Percentiles rank a stretch among this genome's conserved stretches.
phyloP scores from a whole-genome alignment of 2,113 vertebrate genomes.

The Pimephales promelas region DNA sequence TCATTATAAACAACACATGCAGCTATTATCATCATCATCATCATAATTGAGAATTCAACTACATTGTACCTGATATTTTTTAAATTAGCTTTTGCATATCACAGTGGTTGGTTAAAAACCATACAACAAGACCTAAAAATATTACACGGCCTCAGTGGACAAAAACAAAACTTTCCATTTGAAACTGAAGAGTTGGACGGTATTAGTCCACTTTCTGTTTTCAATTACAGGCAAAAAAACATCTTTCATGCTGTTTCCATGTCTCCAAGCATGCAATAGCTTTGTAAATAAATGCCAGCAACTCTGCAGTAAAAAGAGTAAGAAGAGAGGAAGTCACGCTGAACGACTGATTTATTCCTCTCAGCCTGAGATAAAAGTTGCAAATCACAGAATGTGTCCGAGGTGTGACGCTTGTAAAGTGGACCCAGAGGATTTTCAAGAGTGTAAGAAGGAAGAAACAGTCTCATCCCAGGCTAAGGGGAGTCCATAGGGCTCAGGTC shows the following conservation, averaged over 20 bases:
- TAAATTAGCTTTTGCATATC: neutral
- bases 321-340: slow-evolving; percentile 55
- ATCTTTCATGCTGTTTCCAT: slow-evolving; percentile 48
- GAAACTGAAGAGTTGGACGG: slow-evolving; percentile 7
- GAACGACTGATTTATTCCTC: slow-evolving; percentile 62
- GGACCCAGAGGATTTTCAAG: neutral
- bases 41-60: neutral
- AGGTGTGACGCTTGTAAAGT: slow-evolving; percentile 36
- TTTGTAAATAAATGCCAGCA: slow-evolving; percentile 58
- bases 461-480: neutral
- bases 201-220: slow-evolving; percentile 63
- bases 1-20: slow-evolving; percentile 7
- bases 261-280: slow-evolving; percentile 52
- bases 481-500: neutral
- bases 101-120: neutral
- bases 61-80: neutral
- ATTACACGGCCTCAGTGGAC: neutral
- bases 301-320: slow-evolving; percentile 54
- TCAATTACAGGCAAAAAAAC: slow-evolving; percentile 68
- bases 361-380: slow-evolving; percentile 51
- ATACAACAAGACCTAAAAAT: neutral
- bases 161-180: slow-evolving; percentile 37
- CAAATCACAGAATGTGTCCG: slow-evolving; percentile 40
- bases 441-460: neutral
- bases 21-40: neutral